These are phyloP conservation scores for Ephydatia muelleri DNA, from an alignment of 37 sponge, comb jelly and placozoan genomes.

Conservation along the genomic window DNA sequence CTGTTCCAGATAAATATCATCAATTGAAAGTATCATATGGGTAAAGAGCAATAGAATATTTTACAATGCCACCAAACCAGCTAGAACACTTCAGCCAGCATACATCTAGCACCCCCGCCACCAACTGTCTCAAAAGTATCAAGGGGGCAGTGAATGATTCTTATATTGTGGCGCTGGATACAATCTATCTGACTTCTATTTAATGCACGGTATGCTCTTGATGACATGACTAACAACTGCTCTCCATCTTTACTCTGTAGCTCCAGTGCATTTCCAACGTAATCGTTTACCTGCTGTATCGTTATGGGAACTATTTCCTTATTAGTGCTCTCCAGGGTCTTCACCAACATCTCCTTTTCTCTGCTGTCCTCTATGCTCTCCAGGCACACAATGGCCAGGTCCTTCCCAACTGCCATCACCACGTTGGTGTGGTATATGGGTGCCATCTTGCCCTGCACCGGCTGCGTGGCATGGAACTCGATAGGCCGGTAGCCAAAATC, in stretches of 20 bases:
- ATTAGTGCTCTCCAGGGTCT: slow-evolving; percentile 9
- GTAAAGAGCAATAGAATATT: too few species aligned
- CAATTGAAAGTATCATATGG: too few species aligned
- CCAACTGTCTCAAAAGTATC: slow-evolving; percentile 65
- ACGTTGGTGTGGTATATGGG: slow-evolving; percentile 90
- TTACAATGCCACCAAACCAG: too few species aligned
- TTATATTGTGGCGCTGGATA: not conserved
- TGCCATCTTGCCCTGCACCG: not conserved
- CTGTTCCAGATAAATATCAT: too few species aligned
- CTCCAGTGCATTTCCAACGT: slow-evolving; percentile 61
- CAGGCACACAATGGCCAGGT: slow-evolving; percentile 58
- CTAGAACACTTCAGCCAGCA: slow-evolving; percentile 77
- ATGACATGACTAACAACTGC: slow-evolving; percentile 64
- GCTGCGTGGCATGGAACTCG: slow-evolving; percentile 26
- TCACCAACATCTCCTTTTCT: slow-evolving; percentile 31
- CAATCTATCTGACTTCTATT: slow-evolving; percentile 1
- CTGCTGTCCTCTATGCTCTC: slow-evolving; percentile 37
- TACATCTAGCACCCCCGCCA: slow-evolving; percentile 83
- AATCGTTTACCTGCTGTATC: slow-evolving; percentile 25
- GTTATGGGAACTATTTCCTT: slow-evolving; percentile 42
- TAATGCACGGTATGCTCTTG: slow-evolving; percentile 42
- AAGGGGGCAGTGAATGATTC: slow-evolving; percentile 43
- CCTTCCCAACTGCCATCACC: slow-evolving; percentile 52
- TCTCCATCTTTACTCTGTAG: slow-evolving; percentile 39
- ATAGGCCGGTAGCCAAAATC: slow-evolving; percentile 50